phyloP scores from a whole-genome alignment of 2,113 vertebrate genomes.

The Agelaius tricolor region DNA sequence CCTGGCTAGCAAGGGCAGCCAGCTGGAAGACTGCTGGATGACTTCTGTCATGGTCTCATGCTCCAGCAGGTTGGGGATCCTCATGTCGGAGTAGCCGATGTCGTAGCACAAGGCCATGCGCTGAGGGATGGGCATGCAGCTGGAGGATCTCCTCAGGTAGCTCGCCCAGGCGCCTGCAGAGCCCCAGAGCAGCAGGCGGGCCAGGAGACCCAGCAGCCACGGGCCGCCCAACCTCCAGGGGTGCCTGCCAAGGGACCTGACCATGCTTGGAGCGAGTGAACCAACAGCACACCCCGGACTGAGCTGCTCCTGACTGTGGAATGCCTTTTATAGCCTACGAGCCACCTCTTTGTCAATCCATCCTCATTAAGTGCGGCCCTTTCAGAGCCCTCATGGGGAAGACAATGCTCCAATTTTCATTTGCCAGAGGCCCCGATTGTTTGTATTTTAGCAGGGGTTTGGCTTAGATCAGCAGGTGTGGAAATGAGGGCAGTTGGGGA shows the following conservation, averaged over 20 bases:
- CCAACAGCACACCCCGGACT: background rate
- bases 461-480: constrained; percentile 73
- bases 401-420: constrained; percentile 68
- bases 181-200: background rate
- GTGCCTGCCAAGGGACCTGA: background rate
- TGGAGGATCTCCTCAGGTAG: constrained; percentile 73
- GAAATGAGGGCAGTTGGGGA: constrained; percentile 70
- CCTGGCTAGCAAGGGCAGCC: constrained; percentile 82
- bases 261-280: background rate
- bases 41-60: constrained; percentile 81
- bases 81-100: constrained; percentile 83
- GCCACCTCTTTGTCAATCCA: constrained; percentile 64
- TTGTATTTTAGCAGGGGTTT: constrained; percentile 66
- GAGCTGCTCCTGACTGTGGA: background rate
- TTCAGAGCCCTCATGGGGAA: constrained; percentile 64
- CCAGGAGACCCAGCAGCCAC: constrained; percentile 22
- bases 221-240: background rate
- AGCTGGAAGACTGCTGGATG: constrained; percentile 83
- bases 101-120: constrained; percentile 82
- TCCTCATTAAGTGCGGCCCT: constrained; percentile 68
- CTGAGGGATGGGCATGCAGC: constrained; percentile 76
- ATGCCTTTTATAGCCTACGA: constrained; percentile 62
- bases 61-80: constrained; percentile 84
- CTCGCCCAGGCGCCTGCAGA: constrained; percentile 9
- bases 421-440: constrained; percentile 67